Conservation (phyloP, 2,797 vertebrate genomes). For the Mallotus villosus region DNA sequence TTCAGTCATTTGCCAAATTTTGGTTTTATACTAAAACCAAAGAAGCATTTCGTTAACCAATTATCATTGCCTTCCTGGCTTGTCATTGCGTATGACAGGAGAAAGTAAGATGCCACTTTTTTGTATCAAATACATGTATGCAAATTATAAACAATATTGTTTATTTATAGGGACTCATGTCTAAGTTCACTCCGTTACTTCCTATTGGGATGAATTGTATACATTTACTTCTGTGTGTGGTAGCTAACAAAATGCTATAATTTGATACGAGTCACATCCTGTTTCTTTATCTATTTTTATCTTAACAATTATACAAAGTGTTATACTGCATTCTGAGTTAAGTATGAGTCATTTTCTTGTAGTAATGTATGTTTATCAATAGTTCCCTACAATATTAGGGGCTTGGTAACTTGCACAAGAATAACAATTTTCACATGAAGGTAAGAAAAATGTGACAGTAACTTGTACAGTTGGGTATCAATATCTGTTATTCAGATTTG, state of each 20-base stretch:
- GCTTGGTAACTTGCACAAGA: constrained; percentile 17
- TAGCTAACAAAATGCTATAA: constrained; percentile 2
- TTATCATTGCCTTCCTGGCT: constrained; percentile 51
- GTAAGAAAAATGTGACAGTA: background rate
- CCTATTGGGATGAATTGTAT: background rate
- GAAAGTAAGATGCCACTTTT: constrained; percentile 19
- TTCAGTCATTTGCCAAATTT: constrained; percentile 20
- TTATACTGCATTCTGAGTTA: background rate
- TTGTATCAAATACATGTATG: constrained; percentile 5
- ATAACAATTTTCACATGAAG: background rate
- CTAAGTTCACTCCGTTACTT: background rate
- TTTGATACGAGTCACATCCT: constrained; percentile 1
- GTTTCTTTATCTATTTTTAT: background rate
- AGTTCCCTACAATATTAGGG: constrained; percentile 6
- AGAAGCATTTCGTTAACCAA: constrained; percentile 51
- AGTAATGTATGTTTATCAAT: background rate
- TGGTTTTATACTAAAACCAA: constrained; percentile 67
- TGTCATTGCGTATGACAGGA: constrained; percentile 6
- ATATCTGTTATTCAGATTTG: background rate
- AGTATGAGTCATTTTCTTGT: background rate
- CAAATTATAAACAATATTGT: background rate
- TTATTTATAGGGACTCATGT: background rate
- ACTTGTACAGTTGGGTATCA: constrained; percentile 6
- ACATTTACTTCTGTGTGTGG: constrained; percentile 5
- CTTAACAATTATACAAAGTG: background rate